Conservation (phyloP, 2,797 vertebrate genomes). For the Synanceia verrucosa region DNA sequence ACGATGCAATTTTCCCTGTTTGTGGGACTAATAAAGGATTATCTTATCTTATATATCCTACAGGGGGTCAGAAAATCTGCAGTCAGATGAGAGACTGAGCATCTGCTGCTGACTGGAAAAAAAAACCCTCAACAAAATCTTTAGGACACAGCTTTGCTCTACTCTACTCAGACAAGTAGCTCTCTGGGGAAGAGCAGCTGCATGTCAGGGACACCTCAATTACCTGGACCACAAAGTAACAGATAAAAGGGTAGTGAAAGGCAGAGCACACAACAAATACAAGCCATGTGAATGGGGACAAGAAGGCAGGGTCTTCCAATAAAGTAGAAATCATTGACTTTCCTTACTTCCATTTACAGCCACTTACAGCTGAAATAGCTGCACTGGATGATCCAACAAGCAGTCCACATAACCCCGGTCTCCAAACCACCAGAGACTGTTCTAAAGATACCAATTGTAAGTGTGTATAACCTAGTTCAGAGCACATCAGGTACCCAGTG, state of each 20-base stretch:
- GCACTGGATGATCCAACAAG: constrained; percentile 32
- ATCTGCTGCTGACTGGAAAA: background rate
- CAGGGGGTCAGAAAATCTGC: background rate
- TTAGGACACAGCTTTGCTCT: background rate
- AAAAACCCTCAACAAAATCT: background rate
- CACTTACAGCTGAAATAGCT: background rate
- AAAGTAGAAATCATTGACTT: background rate
- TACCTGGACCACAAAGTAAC: constrained; percentile 5
- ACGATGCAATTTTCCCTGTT: no score
- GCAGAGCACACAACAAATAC: background rate
- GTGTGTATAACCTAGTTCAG: constrained; percentile 66
- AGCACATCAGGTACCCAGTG: constrained; percentile 70
- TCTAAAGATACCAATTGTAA: constrained; percentile 61
- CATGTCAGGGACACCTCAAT: background rate
- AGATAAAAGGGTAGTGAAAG: background rate
- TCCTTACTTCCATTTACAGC: background rate
- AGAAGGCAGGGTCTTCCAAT: background rate
- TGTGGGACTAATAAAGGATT: no score
- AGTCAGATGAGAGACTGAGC: background rate
- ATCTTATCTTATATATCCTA: background rate
- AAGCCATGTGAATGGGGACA: background rate
- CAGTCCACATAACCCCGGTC: constrained; percentile 27
- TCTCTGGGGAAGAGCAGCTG: constrained; percentile 13
- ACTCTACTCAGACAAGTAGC: background rate
- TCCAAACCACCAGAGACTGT: constrained; percentile 38